phyloP scores from a whole-genome alignment of 2,113 vertebrate species.

The Chelonoidis abingdonii region DNA sequence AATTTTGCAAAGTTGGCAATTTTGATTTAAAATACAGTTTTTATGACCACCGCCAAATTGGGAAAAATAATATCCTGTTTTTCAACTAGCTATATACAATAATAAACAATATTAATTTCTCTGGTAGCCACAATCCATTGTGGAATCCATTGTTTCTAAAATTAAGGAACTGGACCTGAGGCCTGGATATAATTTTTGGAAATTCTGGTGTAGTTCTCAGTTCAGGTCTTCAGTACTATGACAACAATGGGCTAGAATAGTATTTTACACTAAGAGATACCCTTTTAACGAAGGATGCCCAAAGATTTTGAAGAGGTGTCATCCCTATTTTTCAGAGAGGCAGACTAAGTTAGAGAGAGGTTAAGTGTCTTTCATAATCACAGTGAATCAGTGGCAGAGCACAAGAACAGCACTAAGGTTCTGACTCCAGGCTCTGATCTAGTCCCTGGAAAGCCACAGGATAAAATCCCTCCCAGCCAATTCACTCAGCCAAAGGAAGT shows the following conservation, averaged over 20 bases:
- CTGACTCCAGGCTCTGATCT: not conserved
- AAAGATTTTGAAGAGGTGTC: not conserved
- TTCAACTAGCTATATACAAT: not conserved
- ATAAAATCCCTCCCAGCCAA: not conserved
- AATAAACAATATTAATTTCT: constrained; percentile 2
- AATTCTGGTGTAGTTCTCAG: not conserved
- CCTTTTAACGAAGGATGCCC: not conserved
- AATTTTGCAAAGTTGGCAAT: not conserved
- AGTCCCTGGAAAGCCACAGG: not conserved
- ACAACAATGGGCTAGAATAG: not conserved
- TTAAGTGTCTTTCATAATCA: not conserved
- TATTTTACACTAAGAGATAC: not conserved
- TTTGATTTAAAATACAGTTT: constrained; percentile 4
- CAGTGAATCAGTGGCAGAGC: not conserved
- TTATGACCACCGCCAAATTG: constrained; percentile 12
- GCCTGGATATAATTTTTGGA: not conserved
- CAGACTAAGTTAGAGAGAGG: not conserved
- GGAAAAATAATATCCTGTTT: not conserved
- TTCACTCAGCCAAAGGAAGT: not conserved
- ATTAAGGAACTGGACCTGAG: constrained; percentile 1
- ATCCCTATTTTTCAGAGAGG: not conserved
- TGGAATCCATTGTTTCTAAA: constrained; percentile 20
- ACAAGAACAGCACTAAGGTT: not conserved
- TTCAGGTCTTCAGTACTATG: not conserved
- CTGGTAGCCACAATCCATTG: not conserved